Percentiles rank a stretch among this genome's conserved stretches.
Conservation (phyloP, 1,140 invertebrate genomes). For the Ditylenchus dipsaci region DNA sequence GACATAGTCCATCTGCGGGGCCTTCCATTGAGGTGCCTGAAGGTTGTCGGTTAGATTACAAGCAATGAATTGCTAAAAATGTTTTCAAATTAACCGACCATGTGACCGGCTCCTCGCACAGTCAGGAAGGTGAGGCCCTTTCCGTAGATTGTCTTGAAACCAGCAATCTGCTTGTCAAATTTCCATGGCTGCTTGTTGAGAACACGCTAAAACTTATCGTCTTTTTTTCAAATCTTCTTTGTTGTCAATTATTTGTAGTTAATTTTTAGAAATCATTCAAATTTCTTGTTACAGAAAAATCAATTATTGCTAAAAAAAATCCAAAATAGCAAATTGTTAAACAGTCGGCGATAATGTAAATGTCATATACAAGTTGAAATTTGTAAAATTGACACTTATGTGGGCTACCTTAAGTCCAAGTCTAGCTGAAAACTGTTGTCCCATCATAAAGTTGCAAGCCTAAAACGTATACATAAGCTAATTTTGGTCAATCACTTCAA, state of each 20-base stretch:
- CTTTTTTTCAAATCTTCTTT: no score
- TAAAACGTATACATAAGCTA: neutral
- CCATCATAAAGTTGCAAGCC: constrained; percentile 63
- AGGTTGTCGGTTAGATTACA: constrained; percentile 53
- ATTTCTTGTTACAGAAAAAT: neutral
- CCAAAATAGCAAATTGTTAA: no score
- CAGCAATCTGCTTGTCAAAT: constrained; percentile 51
- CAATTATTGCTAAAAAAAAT: no score
- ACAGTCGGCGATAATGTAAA: no score
- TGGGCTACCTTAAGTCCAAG: constrained; percentile 42
- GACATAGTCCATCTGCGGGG: constrained; percentile 61
- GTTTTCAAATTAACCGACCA: constrained; percentile 53
- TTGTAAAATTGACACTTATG: no score
- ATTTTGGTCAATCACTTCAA: constrained; percentile 36
- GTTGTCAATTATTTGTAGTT: neutral
- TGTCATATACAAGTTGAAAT: no score
- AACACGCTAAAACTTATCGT: constrained; percentile 30
- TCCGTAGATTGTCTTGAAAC: constrained; percentile 56
- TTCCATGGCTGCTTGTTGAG: constrained; percentile 57
- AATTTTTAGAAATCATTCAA: constrained; percentile 6
- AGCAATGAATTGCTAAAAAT: neutral
- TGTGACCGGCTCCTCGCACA: constrained; percentile 59
- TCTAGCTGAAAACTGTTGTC: constrained; percentile 49
- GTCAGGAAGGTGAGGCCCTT: constrained; percentile 56
- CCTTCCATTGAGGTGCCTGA: constrained; percentile 65